These are phyloP conservation scores for Andrena minutula DNA, from an alignment of 2,888 invertebrate genomes.

Conservation along the genomic window DNA sequence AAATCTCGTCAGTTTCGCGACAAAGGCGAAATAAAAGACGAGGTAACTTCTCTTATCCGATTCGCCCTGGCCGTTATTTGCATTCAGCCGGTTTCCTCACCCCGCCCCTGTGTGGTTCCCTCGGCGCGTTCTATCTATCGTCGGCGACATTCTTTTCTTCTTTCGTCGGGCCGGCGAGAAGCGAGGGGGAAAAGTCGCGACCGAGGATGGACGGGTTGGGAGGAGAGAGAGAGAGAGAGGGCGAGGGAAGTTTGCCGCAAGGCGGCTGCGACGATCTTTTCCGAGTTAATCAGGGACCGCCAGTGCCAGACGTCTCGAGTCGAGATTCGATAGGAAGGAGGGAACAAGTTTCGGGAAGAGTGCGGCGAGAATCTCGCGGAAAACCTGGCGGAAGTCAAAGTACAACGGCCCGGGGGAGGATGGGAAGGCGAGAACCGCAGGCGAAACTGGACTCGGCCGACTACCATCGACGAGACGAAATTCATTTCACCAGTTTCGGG, in stretches of 20 bases:
- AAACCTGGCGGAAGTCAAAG: conserved; percentile 45
- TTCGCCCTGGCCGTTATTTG: conserved; percentile 73
- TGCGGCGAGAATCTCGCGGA: conserved; percentile 49
- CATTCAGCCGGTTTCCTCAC: conserved; percentile 64
- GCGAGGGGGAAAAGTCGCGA: conserved; percentile 26
- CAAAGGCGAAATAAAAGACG: conserved; percentile 65
- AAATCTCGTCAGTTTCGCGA: conserved; percentile 41
- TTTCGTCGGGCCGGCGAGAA: conserved; percentile 16
- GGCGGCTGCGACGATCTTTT: conserved; percentile 74
- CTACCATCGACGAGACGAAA: background rate
- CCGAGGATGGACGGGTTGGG: too few relatives aligned
- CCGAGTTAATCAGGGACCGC: conserved; percentile 82
- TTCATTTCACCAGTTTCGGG: background rate
- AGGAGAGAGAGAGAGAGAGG: conserved; percentile 32
- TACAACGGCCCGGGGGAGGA: background rate
- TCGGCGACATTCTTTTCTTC: conserved; percentile 55
- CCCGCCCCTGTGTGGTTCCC: conserved; percentile 22
- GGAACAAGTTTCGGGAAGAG: conserved; percentile 61
- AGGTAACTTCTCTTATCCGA: conserved; percentile 62
- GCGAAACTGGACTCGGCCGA: conserved; percentile 10
- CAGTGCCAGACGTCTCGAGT: conserved; percentile 80
- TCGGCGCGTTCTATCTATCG: conserved; percentile 34
- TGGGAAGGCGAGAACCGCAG: conserved; percentile 18
- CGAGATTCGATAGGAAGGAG: conserved; percentile 68
- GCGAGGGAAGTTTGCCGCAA: conserved; percentile 71